phyloP scores from a whole-genome alignment of 2,888 invertebrate genomes.

The Andricus curvator region DNA sequence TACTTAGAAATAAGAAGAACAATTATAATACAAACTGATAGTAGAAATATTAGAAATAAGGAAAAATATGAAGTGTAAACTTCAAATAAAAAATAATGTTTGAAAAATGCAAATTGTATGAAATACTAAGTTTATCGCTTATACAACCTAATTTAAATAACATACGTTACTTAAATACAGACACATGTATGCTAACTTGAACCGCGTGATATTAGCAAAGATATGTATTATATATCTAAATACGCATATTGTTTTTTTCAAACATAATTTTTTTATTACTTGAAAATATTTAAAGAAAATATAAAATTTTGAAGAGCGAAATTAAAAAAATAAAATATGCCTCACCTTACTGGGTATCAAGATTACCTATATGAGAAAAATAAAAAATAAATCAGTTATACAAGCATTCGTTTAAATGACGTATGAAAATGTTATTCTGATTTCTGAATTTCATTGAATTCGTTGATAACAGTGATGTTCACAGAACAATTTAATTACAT shows the following conservation, averaged over 20 bases:
- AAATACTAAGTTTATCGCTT: too few species aligned
- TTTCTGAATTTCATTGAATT: neutral
- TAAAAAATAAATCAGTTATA: conserved; percentile 27
- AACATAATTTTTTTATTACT: neutral
- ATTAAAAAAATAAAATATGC: conserved; percentile 41
- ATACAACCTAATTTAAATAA: too few species aligned
- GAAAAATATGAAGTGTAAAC: neutral
- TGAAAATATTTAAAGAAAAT: neutral
- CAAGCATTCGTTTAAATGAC: neutral
- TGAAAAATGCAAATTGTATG: neutral
- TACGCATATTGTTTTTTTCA: too few species aligned
- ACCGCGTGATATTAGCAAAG: neutral
- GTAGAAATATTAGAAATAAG: neutral
- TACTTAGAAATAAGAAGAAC: neutral
- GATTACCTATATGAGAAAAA: conserved; percentile 16
- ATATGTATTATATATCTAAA: neutral
- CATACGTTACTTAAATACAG: neutral
- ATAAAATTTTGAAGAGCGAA: neutral
- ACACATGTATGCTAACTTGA: neutral
- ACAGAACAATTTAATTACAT: too few species aligned
- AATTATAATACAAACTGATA: neutral
- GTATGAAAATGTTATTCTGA: neutral
- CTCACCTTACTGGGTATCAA: conserved; percentile 28
- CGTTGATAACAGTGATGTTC: too few species aligned
- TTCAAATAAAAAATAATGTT: neutral